Conservation (phyloP, 1,140 invertebrate genomes). For the Scylla paramamosain region DNA sequence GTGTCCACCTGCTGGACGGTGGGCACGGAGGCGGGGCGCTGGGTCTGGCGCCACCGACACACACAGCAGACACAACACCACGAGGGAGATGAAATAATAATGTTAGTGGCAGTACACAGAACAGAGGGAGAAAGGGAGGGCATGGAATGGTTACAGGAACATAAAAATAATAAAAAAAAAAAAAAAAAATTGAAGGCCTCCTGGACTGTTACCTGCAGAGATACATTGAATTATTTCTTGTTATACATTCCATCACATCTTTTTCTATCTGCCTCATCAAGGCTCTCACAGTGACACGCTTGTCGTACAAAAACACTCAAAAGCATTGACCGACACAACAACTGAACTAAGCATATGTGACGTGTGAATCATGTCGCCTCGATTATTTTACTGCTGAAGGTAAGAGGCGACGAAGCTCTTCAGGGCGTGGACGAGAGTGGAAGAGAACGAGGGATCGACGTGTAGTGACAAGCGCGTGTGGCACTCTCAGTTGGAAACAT, state of each 20-base stretch:
- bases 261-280: background rate
- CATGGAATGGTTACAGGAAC: background rate
- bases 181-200: background rate
- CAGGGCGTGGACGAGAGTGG: background rate
- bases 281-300: background rate
- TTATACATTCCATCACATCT: background rate
- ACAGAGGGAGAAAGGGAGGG: background rate
- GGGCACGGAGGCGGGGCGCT: constrained; percentile 51
- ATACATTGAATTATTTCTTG: background rate
- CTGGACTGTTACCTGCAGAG: background rate
- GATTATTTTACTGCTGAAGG: background rate
- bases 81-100: constrained; percentile 8
- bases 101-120: background rate
- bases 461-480: no score
- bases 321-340: background rate
- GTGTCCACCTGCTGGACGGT: constrained; percentile 28
- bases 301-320: background rate
- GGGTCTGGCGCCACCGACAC: constrained; percentile 13
- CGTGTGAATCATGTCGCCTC: background rate
- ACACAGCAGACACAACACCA: constrained; percentile 50
- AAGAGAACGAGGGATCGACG: no score
- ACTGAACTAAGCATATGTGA: background rate
- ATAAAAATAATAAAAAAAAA: background rate
- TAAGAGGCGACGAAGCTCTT: background rate
- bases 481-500: no score